Evolutionary conservation across 2,113 vertebrate genomes (phyloP), one percentile per base, ranked within the genome.

Genomic region (Furnarius figulus): DNA sequence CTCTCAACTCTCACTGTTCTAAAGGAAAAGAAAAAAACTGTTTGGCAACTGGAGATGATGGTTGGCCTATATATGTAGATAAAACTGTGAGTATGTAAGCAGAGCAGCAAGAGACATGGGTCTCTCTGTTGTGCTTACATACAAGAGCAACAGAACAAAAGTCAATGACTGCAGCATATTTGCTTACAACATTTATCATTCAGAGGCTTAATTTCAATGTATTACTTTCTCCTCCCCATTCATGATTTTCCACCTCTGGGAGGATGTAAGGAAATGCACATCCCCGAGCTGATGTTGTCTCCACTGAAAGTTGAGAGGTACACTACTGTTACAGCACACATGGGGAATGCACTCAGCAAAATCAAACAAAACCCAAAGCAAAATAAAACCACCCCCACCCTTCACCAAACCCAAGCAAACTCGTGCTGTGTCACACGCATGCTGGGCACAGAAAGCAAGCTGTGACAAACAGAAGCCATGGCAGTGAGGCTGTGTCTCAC

Each of bases 401-500:
- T 27, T 47, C 72, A 27, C 65, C 92, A 56, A 86, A 67, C 86
- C 79, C 89, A 92, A 92, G 95, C 96, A 95, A 94, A 96, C 94
- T 61, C 94, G 95, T 95, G 98, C 93, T 95, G 89, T 94, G 88
- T 88, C 96, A 97, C 97, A 98, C 65, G 91, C 97, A 98, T 94
- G 97, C 97, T 96, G 97, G 96, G 96, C 97, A 97, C 72, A 97
- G 95, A 98, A 98, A 98, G 97, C 98, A 96, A 97, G 95, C 97
- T 97, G 98, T 96, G 95, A 97, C 97, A 97, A 93, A 98, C 97
- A 98, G 95, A 98, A 98, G 96, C 97, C 96, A 96, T 97, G 98
- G 97, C 97, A 96, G 98, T 97, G 98, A 97, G 97, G 95, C 96
- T 97, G 95, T 92, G 83, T 97, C 98, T 98, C 98, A 99, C 99